Percentiles rank a stretch among this genome's conserved stretches.
Conservation (phyloP, 1,140 invertebrate species). For the Tyrophagus putrescentiae region DNA sequence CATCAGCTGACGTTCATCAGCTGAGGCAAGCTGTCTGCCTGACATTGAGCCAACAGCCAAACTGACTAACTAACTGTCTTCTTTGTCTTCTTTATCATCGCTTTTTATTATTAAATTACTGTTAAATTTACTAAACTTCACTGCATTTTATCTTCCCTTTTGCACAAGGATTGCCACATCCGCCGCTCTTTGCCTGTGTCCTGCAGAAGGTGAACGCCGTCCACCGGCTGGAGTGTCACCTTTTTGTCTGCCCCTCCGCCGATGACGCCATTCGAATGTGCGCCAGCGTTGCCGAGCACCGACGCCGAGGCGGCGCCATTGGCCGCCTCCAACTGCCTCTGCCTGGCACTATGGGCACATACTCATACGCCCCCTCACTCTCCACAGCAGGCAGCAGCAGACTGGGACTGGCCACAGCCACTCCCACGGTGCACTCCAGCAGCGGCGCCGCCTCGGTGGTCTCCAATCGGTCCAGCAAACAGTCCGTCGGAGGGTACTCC, state of each 20-base stretch:
- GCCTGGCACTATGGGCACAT: constrained; percentile 14
- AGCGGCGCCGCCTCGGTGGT: neutral
- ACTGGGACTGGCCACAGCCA: too few relatives aligned
- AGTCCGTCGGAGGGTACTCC: neutral
- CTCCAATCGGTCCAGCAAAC: neutral
- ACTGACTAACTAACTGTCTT: too few relatives aligned
- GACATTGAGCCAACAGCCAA: too few relatives aligned
- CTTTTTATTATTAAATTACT: neutral
- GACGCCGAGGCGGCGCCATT: neutral
- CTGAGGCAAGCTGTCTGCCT: too few relatives aligned
- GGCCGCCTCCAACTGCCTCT: constrained; percentile 12
- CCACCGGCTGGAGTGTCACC: constrained; percentile 69
- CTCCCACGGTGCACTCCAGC: neutral
- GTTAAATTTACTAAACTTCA: neutral
- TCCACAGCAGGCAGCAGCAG: too few relatives aligned
- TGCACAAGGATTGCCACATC: constrained; percentile 44
- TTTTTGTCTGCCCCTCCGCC: constrained; percentile 58
- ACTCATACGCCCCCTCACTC: constrained; percentile 14
- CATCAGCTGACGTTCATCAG: too few relatives aligned
- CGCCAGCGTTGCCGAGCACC: neutral
- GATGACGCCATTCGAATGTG: constrained; percentile 70
- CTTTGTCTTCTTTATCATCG: neutral
- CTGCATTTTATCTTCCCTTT: too few relatives aligned
- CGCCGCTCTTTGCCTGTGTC: constrained; percentile 74
- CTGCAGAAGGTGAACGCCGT: constrained; percentile 46